These are phyloP conservation scores for Sebastes trivittatus DNA, from an alignment of 2,797 vertebrate genomes.

Conservation along the genomic window DNA sequence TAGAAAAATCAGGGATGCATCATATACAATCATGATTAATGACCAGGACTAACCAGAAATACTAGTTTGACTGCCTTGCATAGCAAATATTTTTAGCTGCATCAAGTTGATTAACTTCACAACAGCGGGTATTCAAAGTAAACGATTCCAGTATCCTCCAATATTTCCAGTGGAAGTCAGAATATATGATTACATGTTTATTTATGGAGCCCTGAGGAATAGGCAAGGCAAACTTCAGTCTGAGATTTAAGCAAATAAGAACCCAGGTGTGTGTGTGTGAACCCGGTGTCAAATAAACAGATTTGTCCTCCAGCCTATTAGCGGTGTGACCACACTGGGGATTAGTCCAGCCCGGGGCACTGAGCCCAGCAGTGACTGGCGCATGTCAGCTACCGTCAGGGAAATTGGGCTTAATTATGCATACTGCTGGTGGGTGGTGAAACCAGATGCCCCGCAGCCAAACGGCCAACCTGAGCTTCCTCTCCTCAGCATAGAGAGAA, in stretches of 20 bases:
- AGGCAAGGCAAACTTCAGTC: background rate
- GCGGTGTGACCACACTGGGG: slow-evolving; percentile 59
- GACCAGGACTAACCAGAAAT: background rate
- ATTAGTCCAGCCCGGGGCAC: slow-evolving; percentile 62
- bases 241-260: slow-evolving; percentile 19
- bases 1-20: background rate
- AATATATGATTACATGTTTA: slow-evolving; percentile 6
- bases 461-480: slow-evolving; percentile 41
- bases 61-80: background rate
- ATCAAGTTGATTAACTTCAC: background rate
- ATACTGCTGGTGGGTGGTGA: slow-evolving; percentile 43
- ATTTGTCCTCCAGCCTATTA: slow-evolving; percentile 72
- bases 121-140: background rate
- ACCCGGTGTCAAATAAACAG: slow-evolving; percentile 65
- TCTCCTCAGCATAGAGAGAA: slow-evolving; percentile 10
- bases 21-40: background rate
- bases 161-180: background rate
- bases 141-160: background rate
- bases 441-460: slow-evolving; percentile 63
- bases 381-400: slow-evolving; percentile 57
- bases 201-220: background rate
- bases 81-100: background rate
- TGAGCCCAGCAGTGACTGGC: slow-evolving; percentile 66
- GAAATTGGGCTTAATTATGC: slow-evolving; percentile 71
- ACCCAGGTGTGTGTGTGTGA: slow-evolving; percentile 60